A percentile compares a stretch with the other conserved stretches of the same genome.
Conservation (phyloP, 2,113 vertebrate species). For the Beaufortia kweichowensis region DNA sequence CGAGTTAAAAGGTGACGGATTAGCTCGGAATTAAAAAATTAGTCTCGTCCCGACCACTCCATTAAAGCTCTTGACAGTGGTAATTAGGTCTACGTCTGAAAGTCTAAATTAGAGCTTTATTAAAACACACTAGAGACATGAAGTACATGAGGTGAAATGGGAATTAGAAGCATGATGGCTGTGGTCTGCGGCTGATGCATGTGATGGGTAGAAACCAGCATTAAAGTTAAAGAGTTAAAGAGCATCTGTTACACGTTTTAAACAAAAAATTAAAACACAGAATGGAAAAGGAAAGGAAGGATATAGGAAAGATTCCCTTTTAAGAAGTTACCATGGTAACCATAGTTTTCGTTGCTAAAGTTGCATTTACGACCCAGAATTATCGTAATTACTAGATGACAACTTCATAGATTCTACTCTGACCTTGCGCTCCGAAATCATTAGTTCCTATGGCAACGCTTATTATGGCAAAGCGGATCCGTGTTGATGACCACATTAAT, state of each 20-base stretch:
- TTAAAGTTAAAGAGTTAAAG: background rate
- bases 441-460: background rate
- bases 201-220: background rate
- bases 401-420: too few species aligned
- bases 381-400: background rate
- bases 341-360: background rate
- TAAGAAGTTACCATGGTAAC: background rate
- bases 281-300: background rate
- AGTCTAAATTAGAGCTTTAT: conserved; percentile 31
- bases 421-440: background rate
- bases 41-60: conserved; percentile 25
- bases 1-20: conserved; percentile 32
- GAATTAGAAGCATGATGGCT: background rate
- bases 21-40: conserved; percentile 17
- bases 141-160: background rate
- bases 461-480: background rate
- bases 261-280: background rate
- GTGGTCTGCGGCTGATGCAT: too few species aligned
- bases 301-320: background rate
- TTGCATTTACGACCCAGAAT: background rate
- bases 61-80: conserved; percentile 41
- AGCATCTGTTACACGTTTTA: background rate
- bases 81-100: conserved; percentile 32
- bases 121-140: conserved; percentile 20
- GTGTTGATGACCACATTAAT: too few species aligned